Conservation (phyloP, 92 coral and sea anemone species). For the Zoanthus solanderi region DNA sequence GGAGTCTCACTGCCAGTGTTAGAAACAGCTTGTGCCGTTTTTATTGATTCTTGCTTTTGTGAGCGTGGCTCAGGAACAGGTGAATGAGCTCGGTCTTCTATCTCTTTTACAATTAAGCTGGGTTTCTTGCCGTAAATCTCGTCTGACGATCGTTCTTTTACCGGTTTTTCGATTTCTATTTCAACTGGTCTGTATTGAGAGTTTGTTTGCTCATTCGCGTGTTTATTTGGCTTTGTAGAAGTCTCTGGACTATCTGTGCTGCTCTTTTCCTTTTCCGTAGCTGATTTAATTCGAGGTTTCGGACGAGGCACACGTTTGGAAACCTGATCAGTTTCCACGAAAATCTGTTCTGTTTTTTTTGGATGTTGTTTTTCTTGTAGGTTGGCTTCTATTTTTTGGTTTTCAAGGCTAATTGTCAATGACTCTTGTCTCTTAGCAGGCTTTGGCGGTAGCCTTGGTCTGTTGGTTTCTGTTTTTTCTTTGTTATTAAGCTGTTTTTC, state of each 20-base stretch:
- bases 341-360: neutral
- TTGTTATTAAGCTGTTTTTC: slow-evolving; percentile 53
- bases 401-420: neutral
- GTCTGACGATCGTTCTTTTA: neutral
- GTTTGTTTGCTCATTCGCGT: neutral
- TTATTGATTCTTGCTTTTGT: neutral
- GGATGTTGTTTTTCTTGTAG: neutral
- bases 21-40: neutral
- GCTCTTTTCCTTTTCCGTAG: neutral
- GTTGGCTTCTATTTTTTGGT: neutral
- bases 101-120: slow-evolving; percentile 34
- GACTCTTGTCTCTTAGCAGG: neutral
- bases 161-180: slow-evolving; percentile 10
- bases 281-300: neutral
- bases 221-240: neutral
- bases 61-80: neutral
- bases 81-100: slow-evolving; percentile 2
- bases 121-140: slow-evolving; percentile 20
- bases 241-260: neutral
- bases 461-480: slow-evolving; percentile 38
- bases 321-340: neutral
- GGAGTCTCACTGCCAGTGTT: neutral
- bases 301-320: slow-evolving; percentile 24
- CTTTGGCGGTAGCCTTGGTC: slow-evolving; percentile 12
- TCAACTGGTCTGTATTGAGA: slow-evolving; percentile 11